These are phyloP conservation scores for Virgularia gustaviana DNA, from an alignment of 92 coral and sea anemone genomes.

Conservation along the genomic window DNA sequence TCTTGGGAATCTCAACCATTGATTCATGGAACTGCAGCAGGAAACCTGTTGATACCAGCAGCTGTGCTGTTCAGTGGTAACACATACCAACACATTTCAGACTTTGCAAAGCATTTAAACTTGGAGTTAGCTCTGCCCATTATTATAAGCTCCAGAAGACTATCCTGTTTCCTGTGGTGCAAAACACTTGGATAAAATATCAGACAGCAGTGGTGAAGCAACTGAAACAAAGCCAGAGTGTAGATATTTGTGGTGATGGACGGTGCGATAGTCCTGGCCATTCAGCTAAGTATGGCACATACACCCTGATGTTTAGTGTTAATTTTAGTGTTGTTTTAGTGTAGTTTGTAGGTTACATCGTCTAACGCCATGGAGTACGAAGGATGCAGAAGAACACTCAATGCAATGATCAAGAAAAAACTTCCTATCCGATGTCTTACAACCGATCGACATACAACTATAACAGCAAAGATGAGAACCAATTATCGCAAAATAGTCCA, in stretches of 20 bases:
- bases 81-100: slow-evolving; percentile 44
- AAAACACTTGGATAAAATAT: neutral
- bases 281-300: neutral
- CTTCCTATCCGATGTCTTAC: slow-evolving; percentile 45
- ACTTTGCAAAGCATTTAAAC: no score
- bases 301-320: neutral
- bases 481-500: slow-evolving; percentile 35
- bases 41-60: slow-evolving; percentile 52
- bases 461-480: slow-evolving; percentile 48
- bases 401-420: slow-evolving; percentile 11
- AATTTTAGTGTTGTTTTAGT: no score
- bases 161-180: neutral
- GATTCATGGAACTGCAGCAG: slow-evolving; percentile 45
- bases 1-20: slow-evolving; percentile 61
- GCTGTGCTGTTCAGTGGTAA: slow-evolving; percentile 67
- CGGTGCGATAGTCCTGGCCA: slow-evolving; percentile 11
- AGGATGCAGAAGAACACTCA: slow-evolving; percentile 34
- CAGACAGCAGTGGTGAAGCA: neutral
- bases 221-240: neutral
- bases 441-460: slow-evolving; percentile 9
- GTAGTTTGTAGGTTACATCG: no score
- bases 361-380: slow-evolving; percentile 5
- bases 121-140: slow-evolving; percentile 12
- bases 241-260: neutral
- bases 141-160: neutral